Evolutionary conservation across 2,888 invertebrate genomes (phyloP), one percentile per base, ranked within the genome.

Genomic region (Thereva unica): DNA sequence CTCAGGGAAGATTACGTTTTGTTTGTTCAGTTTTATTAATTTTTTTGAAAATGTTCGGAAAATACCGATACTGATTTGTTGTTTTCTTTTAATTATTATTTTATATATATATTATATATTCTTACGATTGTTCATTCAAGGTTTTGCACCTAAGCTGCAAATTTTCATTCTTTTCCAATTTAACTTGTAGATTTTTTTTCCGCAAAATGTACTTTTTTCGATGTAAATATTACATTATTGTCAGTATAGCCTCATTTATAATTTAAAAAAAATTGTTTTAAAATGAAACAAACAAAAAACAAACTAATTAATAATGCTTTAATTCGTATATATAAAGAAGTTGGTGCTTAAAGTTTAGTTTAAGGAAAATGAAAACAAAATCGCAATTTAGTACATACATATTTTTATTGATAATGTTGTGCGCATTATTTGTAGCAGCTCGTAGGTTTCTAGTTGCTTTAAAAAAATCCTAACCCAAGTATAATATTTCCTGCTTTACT

Each of bases 1-100:
- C 68, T 72, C 74, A 75, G 75, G 74, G 74, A 75, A 75, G 75
- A 72, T 71, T 72, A 70, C 67, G 69, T 73, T 74, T 74, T 75
- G 69, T 71, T 73, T 73, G 72, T 72, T 75, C 71, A 72, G 71
- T 74, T 73, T 69, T 71, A 68, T 61, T 61, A 50, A 50, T 70
- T 67, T 71, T 70, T 67, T 67, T 59, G 44, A 57, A 64, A 64
- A 50, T 66, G 66, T 63, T 41, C 37, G 41, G 10, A 38, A 53
- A 34, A 53, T 37, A 35, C 23, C 38, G 50, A 53, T 64, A 56
- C 55, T 56, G 47, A 49, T 49, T 49, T 49, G 50, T 56, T 65
- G 23, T 49, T 65, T 49, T 54, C n/a, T 8, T 50, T 8, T 42
- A 8, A 8, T 42, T 50, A 23, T 23, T 23, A 23, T 47, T 47